Percentiles rank a stretch among this genome's conserved stretches.
phyloP scores from a whole-genome alignment of 2,797 vertebrate genomes.

The Sylvia borin region DNA sequence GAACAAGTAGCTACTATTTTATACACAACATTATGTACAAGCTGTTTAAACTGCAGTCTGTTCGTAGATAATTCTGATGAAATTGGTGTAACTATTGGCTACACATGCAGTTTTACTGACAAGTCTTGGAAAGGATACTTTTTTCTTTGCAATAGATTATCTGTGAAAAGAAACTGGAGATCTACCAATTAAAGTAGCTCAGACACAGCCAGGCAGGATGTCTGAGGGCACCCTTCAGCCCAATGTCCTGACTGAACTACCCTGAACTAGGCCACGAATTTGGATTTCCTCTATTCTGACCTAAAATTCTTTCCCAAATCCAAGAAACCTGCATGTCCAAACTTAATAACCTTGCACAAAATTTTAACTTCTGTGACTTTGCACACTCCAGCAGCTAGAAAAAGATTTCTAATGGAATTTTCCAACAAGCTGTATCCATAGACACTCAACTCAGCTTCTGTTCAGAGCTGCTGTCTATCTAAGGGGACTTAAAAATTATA shows the following conservation, averaged over 20 bases:
- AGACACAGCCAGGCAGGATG: neutral
- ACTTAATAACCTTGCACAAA: neutral
- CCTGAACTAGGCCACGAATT: neutral
- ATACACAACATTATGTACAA: neutral
- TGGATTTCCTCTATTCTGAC: neutral
- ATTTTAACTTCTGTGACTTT: neutral
- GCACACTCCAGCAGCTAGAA: neutral
- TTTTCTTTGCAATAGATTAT: neutral
- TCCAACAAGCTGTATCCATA: neutral
- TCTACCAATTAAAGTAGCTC: neutral
- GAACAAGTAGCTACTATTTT: neutral
- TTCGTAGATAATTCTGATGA: neutral
- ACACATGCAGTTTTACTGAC: neutral
- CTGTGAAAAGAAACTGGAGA: neutral
- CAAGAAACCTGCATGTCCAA: neutral
- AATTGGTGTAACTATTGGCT: neutral
- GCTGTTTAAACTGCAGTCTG: neutral
- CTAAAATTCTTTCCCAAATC: neutral
- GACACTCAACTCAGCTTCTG: neutral
- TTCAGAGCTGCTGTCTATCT: neutral
- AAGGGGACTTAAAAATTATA: neutral
- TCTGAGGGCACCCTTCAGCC: neutral
- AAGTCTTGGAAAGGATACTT: neutral
- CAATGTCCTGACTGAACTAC: neutral
- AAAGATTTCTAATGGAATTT: neutral